Evolutionary conservation across 1,140 invertebrate genomes (phyloP).

Genomic region (fruit fly (Drosophila melanogaster)): DNA sequence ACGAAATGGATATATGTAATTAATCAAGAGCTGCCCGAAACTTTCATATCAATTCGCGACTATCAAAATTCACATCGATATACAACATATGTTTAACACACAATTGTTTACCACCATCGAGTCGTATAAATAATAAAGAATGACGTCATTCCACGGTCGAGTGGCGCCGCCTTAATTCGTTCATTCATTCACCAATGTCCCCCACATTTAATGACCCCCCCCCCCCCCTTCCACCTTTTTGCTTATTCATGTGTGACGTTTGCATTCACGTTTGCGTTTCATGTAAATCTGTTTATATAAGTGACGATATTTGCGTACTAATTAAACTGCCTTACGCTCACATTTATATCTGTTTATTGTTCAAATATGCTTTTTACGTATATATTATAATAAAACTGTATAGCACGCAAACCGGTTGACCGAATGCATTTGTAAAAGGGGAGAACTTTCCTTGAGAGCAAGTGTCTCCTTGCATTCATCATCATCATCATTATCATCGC

Average conservation of each 20-base stretch:
- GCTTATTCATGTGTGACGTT: conserved; percentile 44
- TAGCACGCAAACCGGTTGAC: conserved; percentile 31
- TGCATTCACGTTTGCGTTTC: conserved; percentile 23
- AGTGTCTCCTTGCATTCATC: conserved; percentile 19
- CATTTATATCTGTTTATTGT: conserved; percentile 1
- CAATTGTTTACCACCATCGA: conserved; percentile 23
- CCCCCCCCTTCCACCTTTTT: neutral
- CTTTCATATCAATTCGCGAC: neutral
- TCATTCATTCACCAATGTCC: conserved; percentile 26
- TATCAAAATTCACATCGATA: conserved; percentile 18
- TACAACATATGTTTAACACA: conserved; percentile 46
- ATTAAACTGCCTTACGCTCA: conserved; percentile 57
- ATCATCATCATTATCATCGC: conserved; percentile 2
- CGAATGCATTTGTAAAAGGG: conserved; percentile 9
- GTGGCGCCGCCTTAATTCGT: conserved; percentile 48
- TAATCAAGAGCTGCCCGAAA: conserved; percentile 2
- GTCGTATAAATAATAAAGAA: conserved; percentile 16
- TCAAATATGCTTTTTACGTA: neutral
- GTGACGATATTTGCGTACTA: conserved; percentile 75
- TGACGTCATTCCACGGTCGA: conserved; percentile 68
- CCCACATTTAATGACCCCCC: conserved; percentile 21
- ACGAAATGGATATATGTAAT: conserved; percentile 10
- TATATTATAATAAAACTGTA: neutral
- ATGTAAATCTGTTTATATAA: conserved; percentile 63
- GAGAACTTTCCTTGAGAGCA: conserved; percentile 19